Conservation (phyloP, 2,888 invertebrate species). For the Melanophora roralis region DNA sequence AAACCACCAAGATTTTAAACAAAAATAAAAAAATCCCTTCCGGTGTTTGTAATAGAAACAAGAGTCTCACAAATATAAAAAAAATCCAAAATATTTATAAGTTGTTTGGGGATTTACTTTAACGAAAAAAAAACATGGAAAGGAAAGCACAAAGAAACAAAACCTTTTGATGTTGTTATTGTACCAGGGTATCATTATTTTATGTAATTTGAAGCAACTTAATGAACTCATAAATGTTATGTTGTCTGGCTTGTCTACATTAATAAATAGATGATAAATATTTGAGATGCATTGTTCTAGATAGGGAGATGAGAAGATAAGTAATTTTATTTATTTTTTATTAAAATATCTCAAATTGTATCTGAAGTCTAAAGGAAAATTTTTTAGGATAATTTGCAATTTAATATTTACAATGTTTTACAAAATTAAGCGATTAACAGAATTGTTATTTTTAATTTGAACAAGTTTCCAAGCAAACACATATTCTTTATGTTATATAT, state of each 20-base stretch:
- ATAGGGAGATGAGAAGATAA: no score
- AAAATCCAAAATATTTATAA: slow-evolving; percentile 9
- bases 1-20: slow-evolving; percentile 14
- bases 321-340: no score
- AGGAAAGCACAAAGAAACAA: background rate
- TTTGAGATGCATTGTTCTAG: slow-evolving; percentile 7
- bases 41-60: slow-evolving; percentile 27
- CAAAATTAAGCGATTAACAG: no score
- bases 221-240: slow-evolving; percentile 55
- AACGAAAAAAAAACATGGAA: background rate
- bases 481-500: no score
- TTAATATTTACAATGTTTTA: no score
- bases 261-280: slow-evolving; percentile 21
- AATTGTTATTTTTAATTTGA: no score
- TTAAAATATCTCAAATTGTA: no score
- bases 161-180: background rate
- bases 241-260: slow-evolving; percentile 30
- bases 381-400: no score
- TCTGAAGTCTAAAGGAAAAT: no score
- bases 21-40: slow-evolving; percentile 4
- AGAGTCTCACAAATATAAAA: background rate
- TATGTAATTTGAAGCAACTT: slow-evolving; percentile 11
- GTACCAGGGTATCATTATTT: slow-evolving; percentile 17
- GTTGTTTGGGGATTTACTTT: background rate
- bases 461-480: no score